These are phyloP conservation scores for Epinotia demarniana DNA, from an alignment of 2,888 invertebrate species.

Conservation along the genomic window DNA sequence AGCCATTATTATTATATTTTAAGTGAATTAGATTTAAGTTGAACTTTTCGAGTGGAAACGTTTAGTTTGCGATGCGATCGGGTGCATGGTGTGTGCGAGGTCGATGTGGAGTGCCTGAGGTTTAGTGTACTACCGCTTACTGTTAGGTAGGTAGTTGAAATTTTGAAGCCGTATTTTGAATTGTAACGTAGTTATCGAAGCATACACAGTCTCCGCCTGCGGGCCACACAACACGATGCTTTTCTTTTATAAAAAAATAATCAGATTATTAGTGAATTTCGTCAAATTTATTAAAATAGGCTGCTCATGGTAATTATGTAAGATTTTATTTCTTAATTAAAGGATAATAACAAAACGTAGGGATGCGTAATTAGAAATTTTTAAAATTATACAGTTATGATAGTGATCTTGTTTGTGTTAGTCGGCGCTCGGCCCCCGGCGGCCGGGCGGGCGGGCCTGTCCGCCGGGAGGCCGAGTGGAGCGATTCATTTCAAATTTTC, in stretches of 20 bases:
- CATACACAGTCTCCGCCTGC: constrained; percentile 74
- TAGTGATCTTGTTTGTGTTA: constrained; percentile 78
- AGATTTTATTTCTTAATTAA: constrained; percentile 85
- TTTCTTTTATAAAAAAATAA: constrained; percentile 79
- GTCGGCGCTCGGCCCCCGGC: constrained; percentile 64
- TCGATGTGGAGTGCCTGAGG: constrained; percentile 83
- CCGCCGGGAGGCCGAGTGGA: constrained; percentile 58
- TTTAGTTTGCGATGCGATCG: constrained; percentile 81
- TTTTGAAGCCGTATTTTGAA: constrained; percentile 83
- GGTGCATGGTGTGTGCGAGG: constrained; percentile 81
- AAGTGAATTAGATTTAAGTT: constrained; percentile 83
- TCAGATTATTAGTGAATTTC: constrained; percentile 81
- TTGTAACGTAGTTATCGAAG: constrained; percentile 79
- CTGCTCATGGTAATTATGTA: constrained; percentile 83
- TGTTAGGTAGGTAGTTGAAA: constrained; percentile 85
- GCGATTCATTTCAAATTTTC: constrained; percentile 76
- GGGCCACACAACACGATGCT: constrained; percentile 66
- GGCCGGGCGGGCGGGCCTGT: constrained; percentile 44
- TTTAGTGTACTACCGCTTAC: constrained; percentile 83
- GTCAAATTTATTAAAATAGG: constrained; percentile 83
- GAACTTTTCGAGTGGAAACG: constrained; percentile 81
- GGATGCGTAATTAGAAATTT: constrained; percentile 84
- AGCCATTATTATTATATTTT: constrained; percentile 83
- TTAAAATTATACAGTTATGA: constrained; percentile 85
- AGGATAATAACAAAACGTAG: constrained; percentile 84